Conservation (phyloP, 2,888 invertebrate species). For the Palloptera scutellata region DNA sequence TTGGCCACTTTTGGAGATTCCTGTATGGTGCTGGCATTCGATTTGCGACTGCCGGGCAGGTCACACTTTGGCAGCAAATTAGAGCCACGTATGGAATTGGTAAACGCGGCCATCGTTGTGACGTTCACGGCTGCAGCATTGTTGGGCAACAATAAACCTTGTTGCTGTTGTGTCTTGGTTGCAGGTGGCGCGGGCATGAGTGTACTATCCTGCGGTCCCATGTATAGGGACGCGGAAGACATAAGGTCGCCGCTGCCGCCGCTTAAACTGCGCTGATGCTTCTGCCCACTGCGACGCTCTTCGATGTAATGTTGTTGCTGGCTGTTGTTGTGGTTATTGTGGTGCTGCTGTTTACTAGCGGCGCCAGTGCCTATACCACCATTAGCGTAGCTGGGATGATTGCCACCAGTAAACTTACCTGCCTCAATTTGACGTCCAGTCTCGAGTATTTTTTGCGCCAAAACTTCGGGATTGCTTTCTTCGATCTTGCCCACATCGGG, state of each 20-base stretch:
- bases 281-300: conserved; percentile 16
- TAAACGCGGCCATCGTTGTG: conserved; percentile 7
- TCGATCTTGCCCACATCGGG: conserved; percentile 90
- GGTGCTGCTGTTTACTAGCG: conserved; percentile 24
- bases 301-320: conserved; percentile 32
- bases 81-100: conserved; percentile 19
- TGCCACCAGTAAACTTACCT: conserved; percentile 70
- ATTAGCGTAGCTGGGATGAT: conserved; percentile 41
- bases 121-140: conserved; percentile 24
- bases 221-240: conserved; percentile 32
- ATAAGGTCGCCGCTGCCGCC: conserved; percentile 34
- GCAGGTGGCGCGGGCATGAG: conserved; percentile 61
- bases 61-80: conserved; percentile 55
- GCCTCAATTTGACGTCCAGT: conserved; percentile 90
- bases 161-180: conserved; percentile 42
- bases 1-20: conserved; percentile 87
- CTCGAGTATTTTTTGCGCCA: conserved; percentile 89
- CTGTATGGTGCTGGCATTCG: conserved; percentile 46
- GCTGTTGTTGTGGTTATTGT: background rate
- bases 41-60: conserved; percentile 45
- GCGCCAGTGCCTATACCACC: conserved; percentile 34
- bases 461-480: conserved; percentile 88
- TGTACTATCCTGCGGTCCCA: conserved; percentile 51
- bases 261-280: conserved; percentile 29
- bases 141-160: background rate